These are phyloP conservation scores for Hydractinia symbiolongicarpus DNA, from an alignment of 30 jellyfish, hydroid and myxozoan species.

Conservation along the genomic window DNA sequence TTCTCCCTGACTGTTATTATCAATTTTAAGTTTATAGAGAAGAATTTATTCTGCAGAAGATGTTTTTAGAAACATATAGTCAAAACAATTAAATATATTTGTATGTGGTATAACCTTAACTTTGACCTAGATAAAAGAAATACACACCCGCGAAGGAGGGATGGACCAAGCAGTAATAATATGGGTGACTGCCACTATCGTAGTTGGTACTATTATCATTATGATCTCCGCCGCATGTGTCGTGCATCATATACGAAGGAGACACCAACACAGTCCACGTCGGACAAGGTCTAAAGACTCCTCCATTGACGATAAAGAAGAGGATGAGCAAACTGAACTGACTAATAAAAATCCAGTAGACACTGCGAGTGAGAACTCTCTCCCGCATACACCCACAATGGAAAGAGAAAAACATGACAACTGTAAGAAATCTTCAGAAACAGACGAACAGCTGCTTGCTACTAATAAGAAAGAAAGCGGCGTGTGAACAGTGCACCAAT, in stretches of 20 bases:
- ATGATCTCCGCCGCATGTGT: constrained; percentile 49
- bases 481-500: too few relatives aligned
- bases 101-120: too few relatives aligned
- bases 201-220: constrained; percentile 28
- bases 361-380: background rate
- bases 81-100: too few relatives aligned
- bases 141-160: constrained; percentile 37
- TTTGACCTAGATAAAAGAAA: constrained; percentile 19
- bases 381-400: constrained; percentile 9
- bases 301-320: background rate
- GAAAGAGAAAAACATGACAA: background rate
- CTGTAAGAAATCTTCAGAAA: too few relatives aligned
- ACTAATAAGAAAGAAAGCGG: too few relatives aligned
- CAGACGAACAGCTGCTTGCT: too few relatives aligned
- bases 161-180: constrained; percentile 27
- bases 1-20: too few relatives aligned
- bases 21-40: too few relatives aligned
- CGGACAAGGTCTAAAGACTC: background rate
- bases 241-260: constrained; percentile 28
- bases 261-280: background rate
- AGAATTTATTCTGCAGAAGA: too few relatives aligned
- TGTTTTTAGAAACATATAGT: too few relatives aligned
- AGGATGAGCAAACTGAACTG: constrained; percentile 8
- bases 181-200: constrained; percentile 42
- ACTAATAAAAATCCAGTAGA: background rate